Base-by-base conservation (phyloP, 2,797 vertebrate species). In the Phrynocephalus guinanensis region DNA sequence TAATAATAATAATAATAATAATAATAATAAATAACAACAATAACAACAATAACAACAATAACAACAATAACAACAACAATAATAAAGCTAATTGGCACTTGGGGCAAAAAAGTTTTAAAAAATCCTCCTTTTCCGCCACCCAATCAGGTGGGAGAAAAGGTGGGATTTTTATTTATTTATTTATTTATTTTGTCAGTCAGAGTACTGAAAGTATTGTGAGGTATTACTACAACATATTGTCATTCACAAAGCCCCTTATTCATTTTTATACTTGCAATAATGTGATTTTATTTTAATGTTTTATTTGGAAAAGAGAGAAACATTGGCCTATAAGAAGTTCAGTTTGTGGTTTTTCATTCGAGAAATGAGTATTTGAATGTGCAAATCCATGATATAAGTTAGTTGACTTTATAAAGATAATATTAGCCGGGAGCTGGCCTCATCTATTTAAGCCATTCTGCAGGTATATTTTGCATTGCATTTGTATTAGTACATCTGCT, bases 191-290 rank as follows among this genome's bases (percentile, higher is more conserved):
- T 10, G 6, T 52, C 33, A 16, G 22, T 72, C 88, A 90, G 82
- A 88, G 38, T 76, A 76, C 66, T 73, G 77, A 91, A 91, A 89
- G 20, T 24, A 81, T 60, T 75, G 72, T 81, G 91, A 89, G 79
- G 0, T 20, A 28, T 84, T 48, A 0, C 87, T 90, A 80, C 13
- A 86, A 91, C 79, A 81, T 87, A n/a, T 79, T 89, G 82, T 38
- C 68, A 28, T 33, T 82, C 33, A 67, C 20, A 38, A 26, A 24
- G 50, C 13, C 67, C 15, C 44, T 87, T 82, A 7, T 44, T 87
- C 44, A 73, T 87, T 5, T 44, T 81, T 44, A 75, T 80, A n/a
- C 28, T 67, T 82, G 20, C n/a, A 9, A 73, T 50, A 68, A 30
- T 85, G 67, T 85, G 26, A 52, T 68, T 78, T n/a, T 48, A 68